These are phyloP conservation scores for Perognathus longimembris DNA, from an alignment of 2,113 vertebrate species.

Conservation along the genomic window DNA sequence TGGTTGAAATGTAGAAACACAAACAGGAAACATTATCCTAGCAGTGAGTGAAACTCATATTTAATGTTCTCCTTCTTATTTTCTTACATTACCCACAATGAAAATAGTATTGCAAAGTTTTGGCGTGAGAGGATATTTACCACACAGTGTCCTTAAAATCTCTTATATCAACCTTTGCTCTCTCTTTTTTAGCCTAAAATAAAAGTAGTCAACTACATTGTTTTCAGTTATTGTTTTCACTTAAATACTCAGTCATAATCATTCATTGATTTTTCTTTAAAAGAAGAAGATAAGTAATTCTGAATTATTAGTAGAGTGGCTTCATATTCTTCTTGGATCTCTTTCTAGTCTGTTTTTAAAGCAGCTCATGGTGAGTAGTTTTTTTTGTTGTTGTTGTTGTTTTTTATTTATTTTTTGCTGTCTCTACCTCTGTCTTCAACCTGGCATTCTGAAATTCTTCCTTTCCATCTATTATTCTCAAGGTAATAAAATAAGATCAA, in stretches of 20 bases:
- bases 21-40: conserved; percentile 60
- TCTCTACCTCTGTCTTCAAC: background rate
- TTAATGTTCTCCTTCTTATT: conserved; percentile 63
- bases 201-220: background rate
- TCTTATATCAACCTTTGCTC: background rate
- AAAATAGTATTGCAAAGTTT: conserved; percentile 44
- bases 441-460: background rate
- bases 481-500: background rate
- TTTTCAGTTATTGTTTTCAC: background rate
- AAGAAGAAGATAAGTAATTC: background rate
- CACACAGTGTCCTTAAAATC: conserved; percentile 45
- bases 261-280: background rate
- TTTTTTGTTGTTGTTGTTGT: too few relatives aligned
- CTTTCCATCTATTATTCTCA: background rate
- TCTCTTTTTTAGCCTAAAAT: background rate
- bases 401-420: background rate
- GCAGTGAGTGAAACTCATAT: conserved; percentile 10
- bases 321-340: background rate
- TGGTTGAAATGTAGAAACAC: conserved; percentile 35
- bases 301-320: too few relatives aligned
- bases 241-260: background rate
- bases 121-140: conserved; percentile 25
- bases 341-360: background rate
- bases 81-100: conserved; percentile 49
- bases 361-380: background rate